phyloP scores from a whole-genome alignment of 2,888 invertebrate species.

The Tiliacea aurago region DNA sequence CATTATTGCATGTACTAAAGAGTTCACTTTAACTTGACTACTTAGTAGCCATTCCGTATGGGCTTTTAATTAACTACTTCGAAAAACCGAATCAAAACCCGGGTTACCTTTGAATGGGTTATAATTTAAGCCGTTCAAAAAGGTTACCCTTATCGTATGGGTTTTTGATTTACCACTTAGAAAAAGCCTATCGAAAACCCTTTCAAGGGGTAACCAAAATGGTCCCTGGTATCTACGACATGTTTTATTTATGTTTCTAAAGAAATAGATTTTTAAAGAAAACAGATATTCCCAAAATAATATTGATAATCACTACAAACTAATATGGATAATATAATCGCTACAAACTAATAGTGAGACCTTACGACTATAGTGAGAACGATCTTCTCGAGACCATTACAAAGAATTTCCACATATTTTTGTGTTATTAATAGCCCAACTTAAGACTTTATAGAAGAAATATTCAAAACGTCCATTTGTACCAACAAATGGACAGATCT shows the following conservation, averaged over 20 bases:
- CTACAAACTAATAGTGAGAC: neutral
- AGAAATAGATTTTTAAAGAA: neutral
- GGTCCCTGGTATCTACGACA: neutral
- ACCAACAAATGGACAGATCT: constrained; percentile 29
- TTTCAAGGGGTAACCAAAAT: no score
- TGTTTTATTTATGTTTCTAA: neutral
- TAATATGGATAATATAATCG: no score
- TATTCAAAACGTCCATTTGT: constrained; percentile 48
- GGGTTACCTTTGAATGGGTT: no score
- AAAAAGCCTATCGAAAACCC: no score
- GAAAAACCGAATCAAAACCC: no score
- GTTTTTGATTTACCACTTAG: no score
- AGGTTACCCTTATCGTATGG: no score
- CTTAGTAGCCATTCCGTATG: no score
- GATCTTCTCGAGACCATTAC: neutral
- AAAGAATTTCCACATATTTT: neutral
- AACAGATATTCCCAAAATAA: neutral
- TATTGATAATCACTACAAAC: neutral
- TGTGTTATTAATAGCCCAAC: neutral
- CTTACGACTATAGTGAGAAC: neutral
- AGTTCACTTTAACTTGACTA: no score
- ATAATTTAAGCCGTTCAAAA: no score
- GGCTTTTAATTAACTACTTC: no score
- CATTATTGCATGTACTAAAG: no score
- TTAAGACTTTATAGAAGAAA: constrained; percentile 12